Conservation (phyloP, 1,140 invertebrate genomes). For the Magallana ariakensis region DNA sequence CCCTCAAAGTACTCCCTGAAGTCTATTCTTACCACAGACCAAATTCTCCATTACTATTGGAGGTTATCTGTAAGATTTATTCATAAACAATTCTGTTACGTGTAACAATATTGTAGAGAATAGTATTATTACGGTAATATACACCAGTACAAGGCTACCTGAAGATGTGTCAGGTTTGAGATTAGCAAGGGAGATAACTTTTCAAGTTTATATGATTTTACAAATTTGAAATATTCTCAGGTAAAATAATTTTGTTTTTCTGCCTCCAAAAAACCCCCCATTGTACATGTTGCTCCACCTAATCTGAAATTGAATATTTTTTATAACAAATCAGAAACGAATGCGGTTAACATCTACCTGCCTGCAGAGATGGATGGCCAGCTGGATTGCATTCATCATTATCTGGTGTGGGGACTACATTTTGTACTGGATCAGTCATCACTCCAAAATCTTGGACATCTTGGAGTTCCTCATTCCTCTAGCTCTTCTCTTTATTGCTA, state of each 20-base stretch:
- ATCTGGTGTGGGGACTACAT: conserved; percentile 73
- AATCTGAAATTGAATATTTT: neutral
- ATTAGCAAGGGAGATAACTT: too few relatives aligned
- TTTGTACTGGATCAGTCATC: conserved; percentile 74
- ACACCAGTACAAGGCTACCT: too few relatives aligned
- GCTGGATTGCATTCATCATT: conserved; percentile 72
- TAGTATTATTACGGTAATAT: too few relatives aligned
- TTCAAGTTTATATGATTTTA: too few relatives aligned
- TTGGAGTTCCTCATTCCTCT: conserved; percentile 77
- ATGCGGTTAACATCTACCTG: conserved; percentile 72
- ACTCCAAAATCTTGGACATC: conserved; percentile 73
- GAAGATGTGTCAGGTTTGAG: too few relatives aligned
- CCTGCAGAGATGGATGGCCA: conserved; percentile 77
- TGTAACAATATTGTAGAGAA: too few relatives aligned
- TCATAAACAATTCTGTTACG: neutral
- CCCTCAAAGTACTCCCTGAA: conserved; percentile 46
- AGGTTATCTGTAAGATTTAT: conserved; percentile 73
- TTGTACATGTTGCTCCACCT: too few relatives aligned
- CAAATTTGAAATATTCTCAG: too few relatives aligned
- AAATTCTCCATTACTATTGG: conserved; percentile 79
- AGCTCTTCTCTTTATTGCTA: conserved; percentile 73
- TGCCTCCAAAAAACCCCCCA: too few relatives aligned
- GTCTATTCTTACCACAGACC: conserved; percentile 72
- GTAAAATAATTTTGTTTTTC: too few relatives aligned
- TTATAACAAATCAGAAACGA: conserved; percentile 63